These are phyloP conservation scores for Formica selysi DNA, from an alignment of 1,140 invertebrate species.

Conservation along the genomic window DNA sequence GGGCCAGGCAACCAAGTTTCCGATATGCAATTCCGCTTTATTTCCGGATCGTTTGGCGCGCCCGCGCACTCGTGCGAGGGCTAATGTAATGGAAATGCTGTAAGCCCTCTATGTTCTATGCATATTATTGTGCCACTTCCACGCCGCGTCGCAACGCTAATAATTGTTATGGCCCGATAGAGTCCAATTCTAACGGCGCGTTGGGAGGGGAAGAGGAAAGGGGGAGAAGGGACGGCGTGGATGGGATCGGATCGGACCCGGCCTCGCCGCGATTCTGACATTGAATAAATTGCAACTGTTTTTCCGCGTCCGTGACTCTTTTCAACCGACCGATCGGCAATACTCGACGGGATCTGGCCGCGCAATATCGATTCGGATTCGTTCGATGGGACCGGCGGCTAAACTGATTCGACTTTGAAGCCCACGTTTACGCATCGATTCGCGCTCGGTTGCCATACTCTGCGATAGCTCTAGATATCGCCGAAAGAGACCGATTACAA, in stretches of 20 bases:
- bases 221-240: background rate
- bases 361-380: conserved; percentile 71
- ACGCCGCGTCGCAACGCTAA: conserved; percentile 75
- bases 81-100: conserved; percentile 82
- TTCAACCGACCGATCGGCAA: conserved; percentile 68
- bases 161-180: conserved; percentile 81
- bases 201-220: background rate
- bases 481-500: conserved; percentile 52
- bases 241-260: conserved; percentile 47
- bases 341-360: conserved; percentile 49
- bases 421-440: conserved; percentile 47
- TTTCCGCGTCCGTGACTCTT: conserved; percentile 63
- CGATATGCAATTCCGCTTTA: conserved; percentile 81
- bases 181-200: conserved; percentile 73
- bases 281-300: conserved; percentile 78
- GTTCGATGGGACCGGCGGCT: conserved; percentile 57
- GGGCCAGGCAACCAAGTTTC: conserved; percentile 72
- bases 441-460: conserved; percentile 28
- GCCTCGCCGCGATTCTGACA: conserved; percentile 66
- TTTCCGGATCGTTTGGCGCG: conserved; percentile 81
- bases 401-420: conserved; percentile 71
- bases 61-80: conserved; percentile 74
- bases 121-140: conserved; percentile 82
- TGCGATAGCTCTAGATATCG: conserved; percentile 39
- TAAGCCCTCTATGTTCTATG: conserved; percentile 75